Evolutionary conservation across 2,113 vertebrate genomes (phyloP).

Genomic region (Acanthochromis polyacanthus): DNA sequence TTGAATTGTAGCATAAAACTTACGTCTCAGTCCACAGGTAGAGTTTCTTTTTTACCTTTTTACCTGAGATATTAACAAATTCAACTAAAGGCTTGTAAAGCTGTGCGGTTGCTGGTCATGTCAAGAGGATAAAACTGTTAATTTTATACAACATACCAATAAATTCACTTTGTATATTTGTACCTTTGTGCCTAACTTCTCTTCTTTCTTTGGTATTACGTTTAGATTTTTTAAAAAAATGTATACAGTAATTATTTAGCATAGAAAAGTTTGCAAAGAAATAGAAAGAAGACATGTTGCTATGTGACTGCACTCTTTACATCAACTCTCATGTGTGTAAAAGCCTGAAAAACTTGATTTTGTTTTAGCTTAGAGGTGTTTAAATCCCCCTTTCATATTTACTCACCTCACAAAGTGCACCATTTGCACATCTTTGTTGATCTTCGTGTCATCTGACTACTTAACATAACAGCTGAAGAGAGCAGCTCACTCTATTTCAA

Average conservation of each 20-base stretch:
- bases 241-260: background rate
- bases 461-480: background rate
- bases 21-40: too few species aligned
- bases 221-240: too few species aligned
- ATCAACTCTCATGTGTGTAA: background rate
- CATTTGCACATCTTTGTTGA: conserved; percentile 30
- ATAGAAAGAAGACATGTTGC: background rate
- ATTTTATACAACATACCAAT: background rate
- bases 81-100: background rate
- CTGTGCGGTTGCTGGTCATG: background rate
- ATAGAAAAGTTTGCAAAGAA: background rate
- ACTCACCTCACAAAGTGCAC: background rate
- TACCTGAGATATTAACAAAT: too few species aligned
- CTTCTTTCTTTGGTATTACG: background rate
- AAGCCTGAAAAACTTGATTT: conserved; percentile 38
- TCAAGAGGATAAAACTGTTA: background rate
- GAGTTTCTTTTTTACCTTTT: too few species aligned
- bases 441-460: conserved; percentile 39
- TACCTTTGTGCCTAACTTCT: background rate
- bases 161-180: conserved; percentile 4
- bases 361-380: conserved; percentile 10
- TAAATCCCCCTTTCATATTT: background rate
- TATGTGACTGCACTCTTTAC: background rate
- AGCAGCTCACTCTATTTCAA: background rate
- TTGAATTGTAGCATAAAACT: too few species aligned